These are phyloP conservation scores for Tenualosa thibaudeaui DNA, from an alignment of 2,797 vertebrate genomes.

Conservation along the genomic window DNA sequence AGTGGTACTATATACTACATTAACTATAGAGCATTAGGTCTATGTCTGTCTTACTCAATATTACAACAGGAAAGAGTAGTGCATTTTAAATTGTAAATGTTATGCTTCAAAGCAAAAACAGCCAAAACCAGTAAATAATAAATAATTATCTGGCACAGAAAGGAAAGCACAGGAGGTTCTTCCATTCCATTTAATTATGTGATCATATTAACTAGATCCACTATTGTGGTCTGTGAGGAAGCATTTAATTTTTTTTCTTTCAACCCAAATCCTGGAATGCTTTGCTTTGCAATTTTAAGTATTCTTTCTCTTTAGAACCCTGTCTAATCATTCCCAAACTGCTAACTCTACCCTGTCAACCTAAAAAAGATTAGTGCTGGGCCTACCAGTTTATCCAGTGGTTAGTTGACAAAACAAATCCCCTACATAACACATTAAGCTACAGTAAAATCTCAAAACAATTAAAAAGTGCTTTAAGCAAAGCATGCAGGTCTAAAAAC, in stretches of 20 bases:
- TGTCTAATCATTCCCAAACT: neutral
- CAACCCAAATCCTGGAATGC: conserved; percentile 45
- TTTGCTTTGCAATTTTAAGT: conserved; percentile 49
- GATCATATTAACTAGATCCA: neutral
- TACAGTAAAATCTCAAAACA: conserved; percentile 12
- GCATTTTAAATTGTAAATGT: neutral
- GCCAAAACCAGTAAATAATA: neutral
- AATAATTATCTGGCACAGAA: conserved; percentile 51
- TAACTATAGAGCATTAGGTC: neutral
- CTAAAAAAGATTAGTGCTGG: conserved; percentile 68
- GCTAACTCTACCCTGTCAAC: conserved; percentile 64
- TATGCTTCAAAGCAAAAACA: neutral
- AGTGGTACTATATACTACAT: neutral
- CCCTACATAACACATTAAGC: conserved; percentile 1
- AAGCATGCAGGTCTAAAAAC: conserved; percentile 90
- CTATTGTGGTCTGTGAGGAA: conserved; percentile 44
- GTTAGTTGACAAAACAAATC: conserved; percentile 74
- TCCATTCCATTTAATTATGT: conserved; percentile 5
- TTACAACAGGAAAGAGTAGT: neutral
- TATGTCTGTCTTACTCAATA: too few relatives aligned
- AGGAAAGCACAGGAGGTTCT: conserved; percentile 20
- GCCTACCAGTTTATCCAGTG: conserved; percentile 72
- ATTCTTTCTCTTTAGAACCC: conserved; percentile 27
- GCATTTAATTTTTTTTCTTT: conserved; percentile 57
- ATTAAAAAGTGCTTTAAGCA: conserved; percentile 64